A percentile compares a stretch with the other conserved stretches of the same genome.
phyloP scores from a whole-genome alignment of 2,113 vertebrate species.

The Cheirogaleus medius region DNA sequence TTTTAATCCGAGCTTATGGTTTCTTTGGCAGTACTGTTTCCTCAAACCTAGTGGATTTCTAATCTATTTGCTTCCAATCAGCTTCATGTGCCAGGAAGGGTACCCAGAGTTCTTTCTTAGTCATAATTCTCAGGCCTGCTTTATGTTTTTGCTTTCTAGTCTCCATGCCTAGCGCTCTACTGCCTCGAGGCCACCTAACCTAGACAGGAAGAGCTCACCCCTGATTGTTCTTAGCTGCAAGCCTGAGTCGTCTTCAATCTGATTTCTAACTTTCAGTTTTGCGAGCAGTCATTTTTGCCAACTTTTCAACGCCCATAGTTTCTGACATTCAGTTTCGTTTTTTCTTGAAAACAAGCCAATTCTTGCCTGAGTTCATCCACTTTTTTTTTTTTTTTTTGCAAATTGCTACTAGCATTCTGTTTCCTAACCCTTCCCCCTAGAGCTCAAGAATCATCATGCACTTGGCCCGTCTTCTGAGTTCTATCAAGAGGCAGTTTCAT shows the following conservation, averaged over 20 bases:
- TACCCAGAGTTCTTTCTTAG: not conserved
- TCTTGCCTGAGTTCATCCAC: slow-evolving; percentile 59
- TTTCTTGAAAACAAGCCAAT: slow-evolving; percentile 67
- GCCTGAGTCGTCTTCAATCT: not conserved
- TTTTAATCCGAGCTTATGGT: not conserved
- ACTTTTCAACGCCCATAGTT: slow-evolving; percentile 64
- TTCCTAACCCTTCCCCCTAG: slow-evolving; percentile 43
- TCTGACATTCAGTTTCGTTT: slow-evolving; percentile 63
- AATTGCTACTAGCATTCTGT: slow-evolving; percentile 50
- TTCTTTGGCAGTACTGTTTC: not conserved
- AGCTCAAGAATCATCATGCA: slow-evolving; percentile 38
- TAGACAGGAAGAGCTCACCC: not conserved
- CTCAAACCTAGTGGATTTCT: not conserved
- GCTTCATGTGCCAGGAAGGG: not conserved
- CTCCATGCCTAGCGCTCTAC: not conserved
- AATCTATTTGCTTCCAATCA: not conserved
- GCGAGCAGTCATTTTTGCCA: slow-evolving; percentile 40
- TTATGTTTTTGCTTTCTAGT: not conserved
- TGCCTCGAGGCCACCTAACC: not conserved
- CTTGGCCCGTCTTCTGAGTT: slow-evolving; percentile 26
- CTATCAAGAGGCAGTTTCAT: not conserved
- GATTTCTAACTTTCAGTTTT: slow-evolving; percentile 43
- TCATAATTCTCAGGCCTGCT: not conserved
- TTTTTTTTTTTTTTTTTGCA: slow-evolving; percentile 12
- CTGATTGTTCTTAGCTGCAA: not conserved